Percentiles rank a stretch among this genome's conserved stretches.
Conservation (phyloP, 1,140 invertebrate genomes). For the Dolichoris vasculosae region DNA sequence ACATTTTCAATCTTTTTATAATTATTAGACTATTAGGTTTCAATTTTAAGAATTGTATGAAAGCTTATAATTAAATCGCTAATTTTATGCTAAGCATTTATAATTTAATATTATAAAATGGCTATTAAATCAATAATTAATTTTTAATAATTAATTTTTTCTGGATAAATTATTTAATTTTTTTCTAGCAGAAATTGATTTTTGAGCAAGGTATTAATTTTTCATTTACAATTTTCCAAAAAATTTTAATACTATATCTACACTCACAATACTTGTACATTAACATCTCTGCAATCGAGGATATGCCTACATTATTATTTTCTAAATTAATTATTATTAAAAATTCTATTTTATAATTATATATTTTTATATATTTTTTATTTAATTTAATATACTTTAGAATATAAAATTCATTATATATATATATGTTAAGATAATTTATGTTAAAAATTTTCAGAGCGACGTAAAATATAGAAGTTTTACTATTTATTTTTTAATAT, state of each 20-base stretch:
- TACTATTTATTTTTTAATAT: conserved; percentile 42
- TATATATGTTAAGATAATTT: conserved; percentile 38
- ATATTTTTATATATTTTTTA: conserved; percentile 7
- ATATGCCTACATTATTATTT: conserved; percentile 12
- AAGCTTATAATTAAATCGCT: too few species aligned
- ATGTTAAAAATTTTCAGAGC: conserved; percentile 50
- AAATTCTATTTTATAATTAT: conserved; percentile 22
- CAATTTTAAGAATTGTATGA: too few species aligned
- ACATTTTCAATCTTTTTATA: too few species aligned
- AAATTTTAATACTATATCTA: not conserved
- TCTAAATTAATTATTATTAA: conserved; percentile 22
- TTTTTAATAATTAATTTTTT: too few species aligned
- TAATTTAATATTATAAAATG: too few species aligned
- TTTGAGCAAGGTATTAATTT: not conserved
- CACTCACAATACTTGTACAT: not conserved
- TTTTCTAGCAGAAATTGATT: too few species aligned
- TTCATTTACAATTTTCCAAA: conserved; percentile 11
- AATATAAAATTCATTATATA: conserved; percentile 66
- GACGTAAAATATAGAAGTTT: conserved; percentile 60
- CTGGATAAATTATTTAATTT: too few species aligned
- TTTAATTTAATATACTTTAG: conserved; percentile 60
- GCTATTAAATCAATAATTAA: too few species aligned
- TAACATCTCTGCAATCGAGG: conserved; percentile 4
- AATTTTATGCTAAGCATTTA: too few species aligned
- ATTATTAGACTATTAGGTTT: too few species aligned